Percentiles rank a stretch among this genome's conserved stretches.
These are phyloP conservation scores for Squalus acanthias DNA, from an alignment of 2,797 vertebrate genomes.

Conservation along the genomic window DNA sequence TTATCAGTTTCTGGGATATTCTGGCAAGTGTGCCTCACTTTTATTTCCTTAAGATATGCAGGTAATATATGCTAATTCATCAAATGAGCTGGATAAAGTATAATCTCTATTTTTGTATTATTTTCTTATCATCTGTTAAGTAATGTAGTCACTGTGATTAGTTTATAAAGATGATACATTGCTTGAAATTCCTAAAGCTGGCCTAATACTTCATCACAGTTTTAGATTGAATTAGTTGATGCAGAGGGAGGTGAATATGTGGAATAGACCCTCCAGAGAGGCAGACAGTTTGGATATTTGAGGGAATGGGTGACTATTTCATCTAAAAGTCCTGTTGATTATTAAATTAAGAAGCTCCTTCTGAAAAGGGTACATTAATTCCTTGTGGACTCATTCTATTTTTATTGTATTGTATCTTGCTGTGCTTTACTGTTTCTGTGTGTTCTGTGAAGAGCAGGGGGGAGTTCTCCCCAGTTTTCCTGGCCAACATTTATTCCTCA, in stretches of 20 bases:
- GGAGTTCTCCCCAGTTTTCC: background rate
- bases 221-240: background rate
- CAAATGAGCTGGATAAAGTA: background rate
- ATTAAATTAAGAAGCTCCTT: background rate
- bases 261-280: background rate
- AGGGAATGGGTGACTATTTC: background rate
- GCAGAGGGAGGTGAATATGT: background rate
- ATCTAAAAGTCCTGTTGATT: background rate
- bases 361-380: background rate
- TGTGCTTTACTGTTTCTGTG: background rate
- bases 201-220: background rate
- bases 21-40: background rate
- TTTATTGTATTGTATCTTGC: background rate
- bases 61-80: background rate
- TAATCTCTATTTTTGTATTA: background rate
- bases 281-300: background rate
- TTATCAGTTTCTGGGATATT: background rate
- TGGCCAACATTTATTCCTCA: background rate
- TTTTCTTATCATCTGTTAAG: background rate
- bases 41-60: background rate
- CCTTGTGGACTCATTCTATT: background rate
- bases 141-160: constrained; percentile 6
- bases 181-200: background rate
- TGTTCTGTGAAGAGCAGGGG: background rate
- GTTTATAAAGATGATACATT: background rate